Percentiles rank a stretch among this genome's conserved stretches.
Conservation (phyloP, 2,888 invertebrate species). For the Zaprionus lineosus region DNA sequence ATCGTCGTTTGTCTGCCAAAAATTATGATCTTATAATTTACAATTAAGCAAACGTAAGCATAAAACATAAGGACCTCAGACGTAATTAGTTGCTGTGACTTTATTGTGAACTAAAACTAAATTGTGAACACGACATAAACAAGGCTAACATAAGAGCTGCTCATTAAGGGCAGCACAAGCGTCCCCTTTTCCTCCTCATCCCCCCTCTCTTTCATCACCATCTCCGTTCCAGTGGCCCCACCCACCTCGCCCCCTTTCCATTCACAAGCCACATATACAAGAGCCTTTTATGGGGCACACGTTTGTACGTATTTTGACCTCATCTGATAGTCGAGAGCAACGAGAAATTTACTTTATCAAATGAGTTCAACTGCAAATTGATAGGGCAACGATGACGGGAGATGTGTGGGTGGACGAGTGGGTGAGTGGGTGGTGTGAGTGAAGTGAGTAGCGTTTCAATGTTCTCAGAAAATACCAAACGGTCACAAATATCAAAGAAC, state of each 20-base stretch:
- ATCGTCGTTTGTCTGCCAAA: slow-evolving; percentile 33
- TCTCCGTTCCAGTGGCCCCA: no score
- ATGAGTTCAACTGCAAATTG: slow-evolving; percentile 49
- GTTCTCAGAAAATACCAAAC: slow-evolving; percentile 1
- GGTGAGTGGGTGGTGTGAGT: no score
- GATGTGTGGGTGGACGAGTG: no score
- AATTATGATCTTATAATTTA: slow-evolving; percentile 73
- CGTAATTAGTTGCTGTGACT: slow-evolving; percentile 60
- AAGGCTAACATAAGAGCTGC: slow-evolving; percentile 8
- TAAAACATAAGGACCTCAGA: slow-evolving; percentile 51
- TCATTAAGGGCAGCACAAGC: neutral
- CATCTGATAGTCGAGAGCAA: slow-evolving; percentile 39
- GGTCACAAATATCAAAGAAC: slow-evolving; percentile 5
- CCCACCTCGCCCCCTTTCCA: no score
- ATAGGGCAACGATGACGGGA: no score
- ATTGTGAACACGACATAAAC: slow-evolving; percentile 37
- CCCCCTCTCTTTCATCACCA: slow-evolving; percentile 1
- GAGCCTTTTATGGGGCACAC: no score
- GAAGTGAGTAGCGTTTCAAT: no score
- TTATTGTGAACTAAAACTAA: slow-evolving; percentile 56
- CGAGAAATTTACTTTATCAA: slow-evolving; percentile 22
- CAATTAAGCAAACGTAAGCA: slow-evolving; percentile 74
- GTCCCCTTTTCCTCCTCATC: neutral
- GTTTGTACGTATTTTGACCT: slow-evolving; percentile 30
- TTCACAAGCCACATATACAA: no score